Evolutionary conservation across 2,888 invertebrate species (phyloP).

Genomic region (Peribatodes rhomboidaria): DNA sequence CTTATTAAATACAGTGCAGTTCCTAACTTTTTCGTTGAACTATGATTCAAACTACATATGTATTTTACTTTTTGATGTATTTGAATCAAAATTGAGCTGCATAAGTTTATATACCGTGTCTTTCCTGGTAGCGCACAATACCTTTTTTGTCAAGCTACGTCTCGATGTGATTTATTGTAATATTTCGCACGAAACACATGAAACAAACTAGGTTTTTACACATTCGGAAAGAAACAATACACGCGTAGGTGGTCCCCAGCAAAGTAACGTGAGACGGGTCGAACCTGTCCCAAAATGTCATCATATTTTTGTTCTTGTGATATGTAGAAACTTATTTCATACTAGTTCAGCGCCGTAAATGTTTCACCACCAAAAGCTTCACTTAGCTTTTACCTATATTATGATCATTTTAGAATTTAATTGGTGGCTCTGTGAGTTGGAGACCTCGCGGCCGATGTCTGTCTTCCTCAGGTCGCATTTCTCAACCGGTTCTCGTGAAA

Average conservation of each 20-base stretch:
- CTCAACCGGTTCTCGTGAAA: no score
- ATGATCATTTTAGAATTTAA: no score
- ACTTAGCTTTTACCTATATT: no score
- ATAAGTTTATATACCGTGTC: neutral
- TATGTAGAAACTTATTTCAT: conserved; percentile 6
- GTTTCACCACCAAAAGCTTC: no score
- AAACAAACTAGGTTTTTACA: conserved; percentile 28
- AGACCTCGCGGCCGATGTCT: no score
- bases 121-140: neutral
- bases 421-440: no score
- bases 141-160: conserved; percentile 35
- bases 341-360: neutral
- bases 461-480: no score
- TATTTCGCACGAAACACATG: conserved; percentile 26
- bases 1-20: no score
- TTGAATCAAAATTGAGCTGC: neutral
- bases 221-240: conserved; percentile 20
- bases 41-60: neutral
- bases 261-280: conserved; percentile 29
- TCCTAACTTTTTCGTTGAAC: no score
- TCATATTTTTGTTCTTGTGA: conserved; percentile 18
- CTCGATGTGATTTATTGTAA: conserved; percentile 42
- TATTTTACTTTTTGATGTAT: neutral
- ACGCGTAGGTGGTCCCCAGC: conserved; percentile 17
- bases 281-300: conserved; percentile 21